Percentiles rank a stretch among this genome's conserved stretches.
Evolutionary conservation across 2,888 invertebrate genomes (phyloP).

Genomic region (Ormia ochracea): DNA sequence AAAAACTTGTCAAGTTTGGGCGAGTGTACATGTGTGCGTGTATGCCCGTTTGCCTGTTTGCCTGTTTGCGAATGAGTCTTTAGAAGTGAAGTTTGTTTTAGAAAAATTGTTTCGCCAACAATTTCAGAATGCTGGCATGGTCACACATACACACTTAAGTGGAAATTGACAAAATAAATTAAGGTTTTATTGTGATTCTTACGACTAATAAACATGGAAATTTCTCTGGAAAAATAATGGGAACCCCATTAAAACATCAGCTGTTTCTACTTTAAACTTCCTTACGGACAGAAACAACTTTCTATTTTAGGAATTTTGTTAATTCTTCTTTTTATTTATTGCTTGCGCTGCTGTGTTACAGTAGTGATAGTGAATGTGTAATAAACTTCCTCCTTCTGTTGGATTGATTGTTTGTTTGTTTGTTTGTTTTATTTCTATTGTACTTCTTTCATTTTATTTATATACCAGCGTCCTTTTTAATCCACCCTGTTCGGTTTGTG

Average conservation of each 20-base stretch:
- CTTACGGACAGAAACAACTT: neutral
- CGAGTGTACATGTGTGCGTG: neutral
- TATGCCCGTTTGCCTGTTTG: too few species aligned
- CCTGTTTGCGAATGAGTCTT: too few species aligned
- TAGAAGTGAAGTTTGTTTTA: neutral
- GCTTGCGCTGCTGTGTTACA: neutral
- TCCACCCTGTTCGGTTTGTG: conserved; percentile 58
- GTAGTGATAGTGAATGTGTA: conserved; percentile 7
- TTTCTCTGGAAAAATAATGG: neutral
- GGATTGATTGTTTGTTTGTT: neutral
- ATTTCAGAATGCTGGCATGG: neutral
- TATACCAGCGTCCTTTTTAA: conserved; percentile 49
- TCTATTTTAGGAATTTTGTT: neutral
- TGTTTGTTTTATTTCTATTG: conserved; percentile 13
- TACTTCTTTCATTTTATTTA: conserved; percentile 26
- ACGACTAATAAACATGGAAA: neutral
- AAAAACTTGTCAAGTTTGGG: neutral
- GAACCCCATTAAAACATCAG: neutral
- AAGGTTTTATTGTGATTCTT: neutral
- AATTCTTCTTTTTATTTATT: conserved; percentile 6
- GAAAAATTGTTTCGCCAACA: neutral
- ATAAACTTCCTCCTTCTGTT: conserved; percentile 35
- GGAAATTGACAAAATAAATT: neutral
- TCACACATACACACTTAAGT: neutral
- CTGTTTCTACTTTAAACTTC: conserved; percentile 5